phyloP scores from a whole-genome alignment of 2,888 invertebrate species.

The Ormyrus nitidulus region DNA sequence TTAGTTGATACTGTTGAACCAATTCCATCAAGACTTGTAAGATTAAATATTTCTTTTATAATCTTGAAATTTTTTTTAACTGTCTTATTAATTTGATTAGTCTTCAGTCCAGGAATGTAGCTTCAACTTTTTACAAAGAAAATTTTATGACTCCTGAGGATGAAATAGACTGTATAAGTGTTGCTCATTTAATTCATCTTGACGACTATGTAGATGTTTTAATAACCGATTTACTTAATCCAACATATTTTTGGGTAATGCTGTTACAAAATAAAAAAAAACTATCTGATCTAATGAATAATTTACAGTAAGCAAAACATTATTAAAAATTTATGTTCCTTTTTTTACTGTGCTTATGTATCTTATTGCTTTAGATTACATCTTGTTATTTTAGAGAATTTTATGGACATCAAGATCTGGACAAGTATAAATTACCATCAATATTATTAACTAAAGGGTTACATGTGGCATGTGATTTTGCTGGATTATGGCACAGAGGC shows the following conservation, averaged over 20 bases:
- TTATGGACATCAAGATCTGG: slow-evolving; percentile 34
- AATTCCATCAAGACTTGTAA: slow-evolving; percentile 23
- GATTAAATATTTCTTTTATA: slow-evolving; percentile 2
- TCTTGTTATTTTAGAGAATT: slow-evolving; percentile 41
- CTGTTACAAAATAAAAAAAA: slow-evolving; percentile 57
- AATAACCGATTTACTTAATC: slow-evolving; percentile 67
- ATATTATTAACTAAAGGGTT: slow-evolving; percentile 66
- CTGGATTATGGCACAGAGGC: slow-evolving; percentile 68
- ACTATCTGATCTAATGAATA: slow-evolving; percentile 64
- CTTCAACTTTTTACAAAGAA: slow-evolving; percentile 62
- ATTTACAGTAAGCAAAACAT: slow-evolving; percentile 63
- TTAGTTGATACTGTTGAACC: background rate
- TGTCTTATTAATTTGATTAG: background rate
- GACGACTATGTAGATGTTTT: slow-evolving; percentile 60
- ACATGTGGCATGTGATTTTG: slow-evolving; percentile 67
- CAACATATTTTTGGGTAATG: slow-evolving; percentile 71
- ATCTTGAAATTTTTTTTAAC: background rate
- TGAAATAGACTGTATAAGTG: slow-evolving; percentile 63
- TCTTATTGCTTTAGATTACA: slow-evolving; percentile 10
- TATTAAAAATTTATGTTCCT: background rate
- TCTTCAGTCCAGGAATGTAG: slow-evolving; percentile 58
- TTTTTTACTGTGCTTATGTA: slow-evolving; percentile 19
- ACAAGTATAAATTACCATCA: slow-evolving; percentile 63
- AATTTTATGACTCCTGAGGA: slow-evolving; percentile 65
- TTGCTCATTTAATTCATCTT: slow-evolving; percentile 57